Conservation (phyloP, 2,888 invertebrate genomes). For the Elegia similella region DNA sequence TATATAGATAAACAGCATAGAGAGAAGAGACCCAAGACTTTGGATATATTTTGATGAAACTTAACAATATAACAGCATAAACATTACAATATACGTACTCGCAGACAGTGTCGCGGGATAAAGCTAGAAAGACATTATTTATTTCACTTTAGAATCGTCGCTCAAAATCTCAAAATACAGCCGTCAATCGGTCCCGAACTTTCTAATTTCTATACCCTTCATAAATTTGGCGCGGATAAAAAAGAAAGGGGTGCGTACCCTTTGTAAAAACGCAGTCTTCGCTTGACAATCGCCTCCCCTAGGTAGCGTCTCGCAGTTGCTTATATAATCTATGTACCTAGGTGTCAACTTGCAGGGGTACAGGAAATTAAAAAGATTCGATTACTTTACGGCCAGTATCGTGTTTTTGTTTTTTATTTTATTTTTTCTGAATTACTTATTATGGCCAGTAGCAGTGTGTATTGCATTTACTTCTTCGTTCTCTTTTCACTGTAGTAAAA, state of each 20-base stretch:
- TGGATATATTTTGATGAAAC: too few species aligned
- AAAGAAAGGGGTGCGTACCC: slow-evolving; percentile 71
- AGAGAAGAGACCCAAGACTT: too few species aligned
- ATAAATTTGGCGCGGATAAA: slow-evolving; percentile 67
- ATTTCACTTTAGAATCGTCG: background rate
- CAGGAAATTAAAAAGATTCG: slow-evolving; percentile 20
- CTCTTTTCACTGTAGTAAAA: too few species aligned
- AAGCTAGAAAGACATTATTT: background rate
- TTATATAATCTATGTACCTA: slow-evolving; percentile 29
- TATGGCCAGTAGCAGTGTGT: too few species aligned
- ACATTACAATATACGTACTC: too few species aligned
- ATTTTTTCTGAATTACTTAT: background rate
- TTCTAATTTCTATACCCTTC: slow-evolving; percentile 42
- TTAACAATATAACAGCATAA: too few species aligned
- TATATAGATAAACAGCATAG: too few species aligned
- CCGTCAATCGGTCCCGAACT: slow-evolving; percentile 29
- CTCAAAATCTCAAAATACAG: slow-evolving; percentile 1
- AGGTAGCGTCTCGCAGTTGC: slow-evolving; percentile 43
- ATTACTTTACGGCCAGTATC: background rate
- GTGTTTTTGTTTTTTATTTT: background rate
- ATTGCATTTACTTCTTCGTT: too few species aligned
- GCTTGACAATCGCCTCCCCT: slow-evolving; percentile 57
- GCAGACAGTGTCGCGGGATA: background rate
- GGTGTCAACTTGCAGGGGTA: slow-evolving; percentile 25
- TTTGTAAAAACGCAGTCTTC: slow-evolving; percentile 64